These are phyloP conservation scores for Sitta europaea DNA, from an alignment of 2,113 vertebrate genomes.

Conservation along the genomic window DNA sequence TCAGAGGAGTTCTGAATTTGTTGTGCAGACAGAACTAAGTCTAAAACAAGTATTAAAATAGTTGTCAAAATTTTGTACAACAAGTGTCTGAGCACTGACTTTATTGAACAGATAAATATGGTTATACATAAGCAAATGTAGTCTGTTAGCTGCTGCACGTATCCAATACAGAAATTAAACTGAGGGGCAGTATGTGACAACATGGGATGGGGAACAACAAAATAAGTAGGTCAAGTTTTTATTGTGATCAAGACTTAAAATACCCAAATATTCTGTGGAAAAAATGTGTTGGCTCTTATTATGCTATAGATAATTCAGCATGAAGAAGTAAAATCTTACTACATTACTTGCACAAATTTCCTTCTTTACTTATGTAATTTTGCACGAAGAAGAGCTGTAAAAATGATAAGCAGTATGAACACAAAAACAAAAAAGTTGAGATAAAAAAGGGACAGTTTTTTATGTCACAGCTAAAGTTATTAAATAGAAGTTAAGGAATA, in stretches of 20 bases:
- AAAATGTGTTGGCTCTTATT: not conserved
- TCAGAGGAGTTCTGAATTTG: not conserved
- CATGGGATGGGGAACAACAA: not conserved
- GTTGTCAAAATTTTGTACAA: not conserved
- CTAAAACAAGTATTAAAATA: not conserved
- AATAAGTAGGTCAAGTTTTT: not conserved
- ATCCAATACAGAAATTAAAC: not conserved
- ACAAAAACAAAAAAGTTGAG: not conserved
- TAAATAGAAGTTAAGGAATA: conserved; percentile 22
- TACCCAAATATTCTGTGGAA: not conserved
- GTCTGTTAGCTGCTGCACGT: not conserved
- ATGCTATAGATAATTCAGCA: not conserved
- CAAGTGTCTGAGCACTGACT: not conserved
- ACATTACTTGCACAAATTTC: conserved; percentile 1
- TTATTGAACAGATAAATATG: not conserved
- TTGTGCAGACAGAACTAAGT: not conserved
- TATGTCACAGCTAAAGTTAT: conserved; percentile 48
- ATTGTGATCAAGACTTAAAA: not conserved
- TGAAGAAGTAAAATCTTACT: not conserved
- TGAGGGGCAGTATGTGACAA: not conserved
- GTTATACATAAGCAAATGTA: not conserved
- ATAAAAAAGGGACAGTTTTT: conserved; percentile 13
- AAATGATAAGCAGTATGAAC: conserved; percentile 21
- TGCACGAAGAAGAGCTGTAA: conserved; percentile 1
- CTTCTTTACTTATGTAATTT: not conserved